Conservation (phyloP, 2,113 vertebrate genomes). For the Archilochus colubris region DNA sequence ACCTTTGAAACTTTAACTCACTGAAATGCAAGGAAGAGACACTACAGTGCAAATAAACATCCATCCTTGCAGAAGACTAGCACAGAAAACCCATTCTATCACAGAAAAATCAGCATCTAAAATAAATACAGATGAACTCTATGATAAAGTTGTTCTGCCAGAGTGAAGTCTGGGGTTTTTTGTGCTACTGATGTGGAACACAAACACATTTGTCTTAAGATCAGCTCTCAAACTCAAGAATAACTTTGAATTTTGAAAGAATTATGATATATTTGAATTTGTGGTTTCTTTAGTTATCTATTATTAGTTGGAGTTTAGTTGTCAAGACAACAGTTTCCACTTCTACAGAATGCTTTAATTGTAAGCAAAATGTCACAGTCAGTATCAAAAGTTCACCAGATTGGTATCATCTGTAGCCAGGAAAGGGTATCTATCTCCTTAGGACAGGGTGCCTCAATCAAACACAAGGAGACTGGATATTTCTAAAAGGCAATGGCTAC, state of each 20-base stretch:
- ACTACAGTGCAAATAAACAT: not conserved
- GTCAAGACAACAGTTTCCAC: slow-evolving; percentile 63
- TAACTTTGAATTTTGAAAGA: not conserved
- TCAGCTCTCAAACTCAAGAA: not conserved
- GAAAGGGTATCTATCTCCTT: not conserved
- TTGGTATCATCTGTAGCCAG: not conserved
- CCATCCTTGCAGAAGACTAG: not conserved
- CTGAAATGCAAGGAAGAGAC: not conserved
- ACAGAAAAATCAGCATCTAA: not conserved
- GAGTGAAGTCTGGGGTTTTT: not conserved
- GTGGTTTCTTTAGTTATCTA: slow-evolving; percentile 46
- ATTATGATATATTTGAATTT: slow-evolving; percentile 24
- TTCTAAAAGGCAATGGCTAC: not conserved
- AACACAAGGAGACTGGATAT: not conserved
- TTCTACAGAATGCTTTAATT: slow-evolving; percentile 26
- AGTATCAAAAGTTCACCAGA: slow-evolving; percentile 14
- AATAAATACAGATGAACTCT: not conserved
- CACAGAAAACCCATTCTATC: not conserved
- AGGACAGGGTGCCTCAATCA: not conserved
- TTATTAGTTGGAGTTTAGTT: slow-evolving; percentile 58
- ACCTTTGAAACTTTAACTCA: not conserved
- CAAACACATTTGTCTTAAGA: not conserved
- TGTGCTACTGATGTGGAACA: not conserved
- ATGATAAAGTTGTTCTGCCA: not conserved
- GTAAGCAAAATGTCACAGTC: slow-evolving; percentile 17